These are phyloP conservation scores for Eurytoma adleriae DNA, from an alignment of 2,888 invertebrate species.

Conservation along the genomic window DNA sequence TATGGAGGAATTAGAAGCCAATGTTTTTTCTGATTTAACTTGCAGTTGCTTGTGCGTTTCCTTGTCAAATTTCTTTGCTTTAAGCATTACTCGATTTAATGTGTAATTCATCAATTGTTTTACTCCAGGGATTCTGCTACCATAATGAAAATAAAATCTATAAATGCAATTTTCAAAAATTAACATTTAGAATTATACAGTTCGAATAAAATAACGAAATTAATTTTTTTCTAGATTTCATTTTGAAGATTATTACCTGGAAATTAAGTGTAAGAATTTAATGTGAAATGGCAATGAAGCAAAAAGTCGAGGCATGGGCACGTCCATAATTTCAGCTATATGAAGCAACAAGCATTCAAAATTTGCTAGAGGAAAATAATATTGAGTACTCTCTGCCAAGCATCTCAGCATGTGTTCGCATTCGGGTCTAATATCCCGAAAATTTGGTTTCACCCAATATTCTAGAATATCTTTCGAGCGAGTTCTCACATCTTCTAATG, in stretches of 20 bases:
- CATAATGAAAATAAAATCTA: slow-evolving; percentile 60
- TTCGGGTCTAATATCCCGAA: slow-evolving; percentile 67
- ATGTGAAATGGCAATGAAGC: slow-evolving; percentile 60
- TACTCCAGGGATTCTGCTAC: slow-evolving; percentile 54
- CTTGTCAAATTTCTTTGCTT: slow-evolving; percentile 58
- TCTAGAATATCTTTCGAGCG: slow-evolving; percentile 68
- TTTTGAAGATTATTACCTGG: too few relatives aligned
- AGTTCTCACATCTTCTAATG: slow-evolving; percentile 67
- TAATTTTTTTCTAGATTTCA: too few relatives aligned
- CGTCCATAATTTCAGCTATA: slow-evolving; percentile 66
- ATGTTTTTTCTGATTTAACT: slow-evolving; percentile 56
- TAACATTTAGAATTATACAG: too few relatives aligned
- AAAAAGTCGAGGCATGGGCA: slow-evolving; percentile 65
- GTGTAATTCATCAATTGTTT: slow-evolving; percentile 53
- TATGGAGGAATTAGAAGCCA: slow-evolving; percentile 5
- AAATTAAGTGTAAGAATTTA: too few relatives aligned
- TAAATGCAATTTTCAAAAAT: slow-evolving; percentile 45
- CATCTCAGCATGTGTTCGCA: slow-evolving; percentile 76
- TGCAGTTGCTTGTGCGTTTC: slow-evolving; percentile 58
- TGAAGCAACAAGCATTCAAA: slow-evolving; percentile 68
- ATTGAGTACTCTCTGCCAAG: slow-evolving; percentile 68
- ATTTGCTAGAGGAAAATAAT: slow-evolving; percentile 64
- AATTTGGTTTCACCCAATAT: slow-evolving; percentile 69
- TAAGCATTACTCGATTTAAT: slow-evolving; percentile 52
- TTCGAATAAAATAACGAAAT: too few relatives aligned